Base-by-base conservation (phyloP, 2,888 invertebrate genomes). In the Autographa gamma region DNA sequence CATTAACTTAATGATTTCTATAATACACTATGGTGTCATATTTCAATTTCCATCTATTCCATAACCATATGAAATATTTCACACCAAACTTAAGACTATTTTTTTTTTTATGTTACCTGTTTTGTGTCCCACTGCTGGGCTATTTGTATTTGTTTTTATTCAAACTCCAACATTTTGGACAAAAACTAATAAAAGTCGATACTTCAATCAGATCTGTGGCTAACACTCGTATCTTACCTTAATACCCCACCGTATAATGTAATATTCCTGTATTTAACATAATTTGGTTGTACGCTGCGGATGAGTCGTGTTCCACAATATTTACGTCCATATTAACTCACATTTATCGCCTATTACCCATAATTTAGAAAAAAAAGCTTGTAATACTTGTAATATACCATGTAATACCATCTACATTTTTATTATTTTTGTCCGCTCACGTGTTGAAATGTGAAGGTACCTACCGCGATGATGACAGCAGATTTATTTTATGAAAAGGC, bases 321-420 rank as follows among this genome's bases (percentile, higher is more conserved):
- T 84, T 84, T 84, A 84, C 77, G 77, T 75, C 59, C 77, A 58
- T 69, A 76, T 70, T 83, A 83, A 86, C 86, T 86, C 84, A 84
- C 85, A 80, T 85, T 89, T 85, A 90, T 77, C 75, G 74, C 73
- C 88, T 88, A 92, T 93, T 93, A 93, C 85, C 73, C 80, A 88
- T 89, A 90, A 91, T 92, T 92, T 90, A 86, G 84, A 86, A 86
- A 87, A 86, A 85, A 83, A 86, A 84, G 85, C 81, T 80, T 71
- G 73, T 73, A 80, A 76, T 68, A 74, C 84, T 81, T 83, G 72
- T 80, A 83, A 83, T 83, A 71, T 66, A 69, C 60, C 72, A 19
- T 79, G 80, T 79, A 76, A 61, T 68, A 56, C 66, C 32, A 74
- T 83, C 74, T 74, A 77, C 71, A 68, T 68, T 69, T 74, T 72